phyloP scores from a whole-genome alignment of 2,113 vertebrate species.

The Montifringilla adamsi region DNA sequence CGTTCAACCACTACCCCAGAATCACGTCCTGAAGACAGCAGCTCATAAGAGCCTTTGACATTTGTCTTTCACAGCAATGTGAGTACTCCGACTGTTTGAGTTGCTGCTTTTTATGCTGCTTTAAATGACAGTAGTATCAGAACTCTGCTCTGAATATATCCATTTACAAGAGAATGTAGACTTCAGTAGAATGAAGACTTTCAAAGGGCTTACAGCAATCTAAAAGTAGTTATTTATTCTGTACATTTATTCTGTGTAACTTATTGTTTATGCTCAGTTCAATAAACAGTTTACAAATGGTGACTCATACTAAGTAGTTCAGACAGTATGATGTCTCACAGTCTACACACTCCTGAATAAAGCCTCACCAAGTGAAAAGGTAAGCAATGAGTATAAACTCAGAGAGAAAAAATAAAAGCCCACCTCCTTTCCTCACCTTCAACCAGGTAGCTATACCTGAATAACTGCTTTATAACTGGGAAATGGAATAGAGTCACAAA shows the following conservation, averaged over 20 bases:
- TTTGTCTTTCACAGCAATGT: background rate
- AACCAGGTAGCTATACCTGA: background rate
- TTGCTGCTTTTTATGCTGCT: background rate
- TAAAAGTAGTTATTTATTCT: constrained; percentile 21
- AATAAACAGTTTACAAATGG: background rate
- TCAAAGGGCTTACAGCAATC: background rate
- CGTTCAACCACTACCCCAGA: background rate
- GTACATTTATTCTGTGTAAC: background rate
- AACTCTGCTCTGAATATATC: background rate
- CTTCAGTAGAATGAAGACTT: background rate
- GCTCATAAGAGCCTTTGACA: background rate
- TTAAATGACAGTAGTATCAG: constrained; percentile 4
- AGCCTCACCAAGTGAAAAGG: background rate
- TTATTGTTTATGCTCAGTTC: background rate
- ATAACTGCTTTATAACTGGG: background rate
- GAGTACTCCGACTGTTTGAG: background rate
- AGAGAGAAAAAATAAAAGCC: background rate
- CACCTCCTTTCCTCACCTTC: background rate
- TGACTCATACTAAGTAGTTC: background rate
- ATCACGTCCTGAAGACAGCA: background rate
- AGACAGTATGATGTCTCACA: background rate
- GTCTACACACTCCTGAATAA: background rate
- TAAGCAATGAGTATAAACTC: background rate
- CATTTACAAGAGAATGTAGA: background rate
- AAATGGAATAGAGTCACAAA: background rate